Evolutionary conservation across 2,797 vertebrate genomes (phyloP).

Genomic region (Carcharodon carcharias): DNA sequence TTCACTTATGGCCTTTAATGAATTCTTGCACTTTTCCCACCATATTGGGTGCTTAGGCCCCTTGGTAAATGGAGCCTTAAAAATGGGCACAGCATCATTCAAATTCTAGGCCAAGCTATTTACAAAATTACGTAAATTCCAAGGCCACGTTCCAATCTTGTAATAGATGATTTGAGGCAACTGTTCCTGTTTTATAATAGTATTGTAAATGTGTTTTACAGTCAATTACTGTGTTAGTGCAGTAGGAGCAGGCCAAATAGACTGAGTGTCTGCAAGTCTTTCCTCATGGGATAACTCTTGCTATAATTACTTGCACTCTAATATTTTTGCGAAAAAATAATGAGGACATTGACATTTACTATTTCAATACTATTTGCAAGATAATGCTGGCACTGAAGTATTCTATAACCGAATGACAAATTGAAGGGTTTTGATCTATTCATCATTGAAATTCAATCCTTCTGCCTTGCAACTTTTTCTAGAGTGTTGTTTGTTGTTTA

Average conservation of each 20-base stretch:
- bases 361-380: neutral
- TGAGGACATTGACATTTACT: conserved; percentile 1
- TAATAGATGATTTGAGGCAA: neutral
- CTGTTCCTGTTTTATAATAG: conserved; percentile 23
- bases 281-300: conserved; percentile 14
- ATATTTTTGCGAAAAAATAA: conserved; percentile 6
- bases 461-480: neutral
- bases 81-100: neutral
- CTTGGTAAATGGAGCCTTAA: neutral
- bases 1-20: neutral
- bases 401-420: neutral
- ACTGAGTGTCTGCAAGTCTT: conserved; percentile 11
- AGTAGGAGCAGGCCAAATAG: neutral
- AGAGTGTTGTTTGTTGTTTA: neutral
- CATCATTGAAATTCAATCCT: neutral
- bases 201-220: conserved; percentile 7
- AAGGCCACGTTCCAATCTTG: neutral
- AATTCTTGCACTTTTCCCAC: neutral
- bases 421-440: neutral
- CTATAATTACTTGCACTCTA: neutral
- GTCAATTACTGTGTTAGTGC: conserved; percentile 11
- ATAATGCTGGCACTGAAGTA: no score
- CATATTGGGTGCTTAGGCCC: no score
- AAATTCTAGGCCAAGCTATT: neutral
- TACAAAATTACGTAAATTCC: conserved; percentile 5